These are phyloP conservation scores for Lamproptera curius DNA, from an alignment of 2,888 invertebrate species.

Conservation along the genomic window DNA sequence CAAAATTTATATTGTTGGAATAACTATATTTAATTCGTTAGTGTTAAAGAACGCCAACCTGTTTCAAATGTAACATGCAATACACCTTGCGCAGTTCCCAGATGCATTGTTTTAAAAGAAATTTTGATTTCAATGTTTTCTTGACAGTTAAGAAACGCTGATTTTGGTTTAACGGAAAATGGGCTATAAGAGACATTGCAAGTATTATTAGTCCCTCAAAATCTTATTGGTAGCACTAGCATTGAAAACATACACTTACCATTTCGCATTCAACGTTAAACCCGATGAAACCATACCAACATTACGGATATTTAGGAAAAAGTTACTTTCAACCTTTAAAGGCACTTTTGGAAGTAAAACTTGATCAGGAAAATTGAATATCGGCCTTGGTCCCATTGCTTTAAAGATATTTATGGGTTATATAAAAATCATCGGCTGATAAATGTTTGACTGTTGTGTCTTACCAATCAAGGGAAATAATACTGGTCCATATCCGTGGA, in stretches of 20 bases:
- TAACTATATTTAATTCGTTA: background rate
- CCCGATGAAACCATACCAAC: constrained; percentile 50
- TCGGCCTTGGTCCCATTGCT: constrained; percentile 66
- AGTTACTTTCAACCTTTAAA: constrained; percentile 51
- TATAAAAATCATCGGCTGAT: no score
- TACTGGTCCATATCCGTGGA: constrained; percentile 73
- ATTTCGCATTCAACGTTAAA: constrained; percentile 50
- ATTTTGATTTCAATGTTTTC: constrained; percentile 69
- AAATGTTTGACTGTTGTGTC: no score
- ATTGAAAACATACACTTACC: constrained; percentile 41
- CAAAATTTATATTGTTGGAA: background rate
- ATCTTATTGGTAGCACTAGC: no score
- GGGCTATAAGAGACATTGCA: constrained; percentile 47
- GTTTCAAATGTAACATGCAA: constrained; percentile 56
- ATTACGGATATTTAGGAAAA: constrained; percentile 45
- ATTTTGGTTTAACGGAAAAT: constrained; percentile 73
- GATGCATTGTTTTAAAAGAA: constrained; percentile 66
- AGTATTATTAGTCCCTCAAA: no score
- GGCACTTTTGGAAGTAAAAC: constrained; percentile 51
- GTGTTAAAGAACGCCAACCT: constrained; percentile 35
- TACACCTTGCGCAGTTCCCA: constrained; percentile 56
- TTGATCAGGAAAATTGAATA: constrained; percentile 60
- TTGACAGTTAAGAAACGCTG: constrained; percentile 65
- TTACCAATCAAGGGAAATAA: constrained; percentile 80
- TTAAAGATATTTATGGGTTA: constrained; percentile 26